A percentile compares a stretch with the other conserved stretches of the same genome.
Conservation (phyloP, 1,140 invertebrate genomes). For the Drosophila ambigua region DNA sequence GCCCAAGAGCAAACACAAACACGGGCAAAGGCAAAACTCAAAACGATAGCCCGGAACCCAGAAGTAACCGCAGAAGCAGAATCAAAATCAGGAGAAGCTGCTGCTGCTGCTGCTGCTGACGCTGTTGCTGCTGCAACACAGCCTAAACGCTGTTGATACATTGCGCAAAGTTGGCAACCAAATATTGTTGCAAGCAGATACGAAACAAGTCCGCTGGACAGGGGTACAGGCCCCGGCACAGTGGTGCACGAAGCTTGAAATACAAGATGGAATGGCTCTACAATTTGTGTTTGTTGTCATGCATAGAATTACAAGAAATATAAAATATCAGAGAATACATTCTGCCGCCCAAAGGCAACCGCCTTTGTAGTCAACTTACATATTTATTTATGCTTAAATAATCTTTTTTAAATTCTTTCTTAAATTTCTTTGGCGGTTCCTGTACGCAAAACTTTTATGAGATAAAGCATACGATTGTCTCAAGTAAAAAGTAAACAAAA, state of each 20-base stretch:
- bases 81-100: constrained; percentile 31
- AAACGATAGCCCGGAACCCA: constrained; percentile 54
- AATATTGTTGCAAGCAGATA: constrained; percentile 75
- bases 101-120: constrained; percentile 21
- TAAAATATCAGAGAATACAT: no score
- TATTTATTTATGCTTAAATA: no score
- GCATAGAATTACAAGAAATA: no score
- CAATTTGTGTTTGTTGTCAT: no score
- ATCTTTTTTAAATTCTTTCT: background rate
- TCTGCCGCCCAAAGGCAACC: no score
- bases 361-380: no score
- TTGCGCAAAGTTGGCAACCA: constrained; percentile 75
- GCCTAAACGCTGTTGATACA: constrained; percentile 76
- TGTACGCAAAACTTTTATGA: no score
- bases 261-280: background rate
- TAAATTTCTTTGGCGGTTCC: background rate
- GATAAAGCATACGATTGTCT: no score
- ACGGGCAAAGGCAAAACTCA: constrained; percentile 50
- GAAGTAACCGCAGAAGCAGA: constrained; percentile 25
- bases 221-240: background rate
- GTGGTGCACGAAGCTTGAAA: background rate
- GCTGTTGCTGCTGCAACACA: constrained; percentile 34
- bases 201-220: constrained; percentile 40
- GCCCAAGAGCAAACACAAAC: constrained; percentile 40
- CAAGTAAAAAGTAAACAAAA: no score